These are phyloP conservation scores for Epirrhoe alternata DNA, from an alignment of 2,888 invertebrate genomes.

Conservation along the genomic window DNA sequence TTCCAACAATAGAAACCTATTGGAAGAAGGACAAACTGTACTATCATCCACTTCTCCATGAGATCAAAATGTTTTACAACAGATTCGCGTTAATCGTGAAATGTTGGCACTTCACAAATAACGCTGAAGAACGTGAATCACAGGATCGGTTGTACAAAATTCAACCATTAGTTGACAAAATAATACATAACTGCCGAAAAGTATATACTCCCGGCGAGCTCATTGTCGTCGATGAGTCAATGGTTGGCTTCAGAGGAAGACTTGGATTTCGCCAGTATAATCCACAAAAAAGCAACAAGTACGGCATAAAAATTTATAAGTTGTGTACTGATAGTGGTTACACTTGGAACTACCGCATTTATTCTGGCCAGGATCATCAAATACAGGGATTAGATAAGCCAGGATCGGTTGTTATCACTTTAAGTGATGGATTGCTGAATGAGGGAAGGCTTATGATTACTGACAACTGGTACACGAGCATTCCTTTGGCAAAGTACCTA, in stretches of 20 bases:
- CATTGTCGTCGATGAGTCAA: slow-evolving; percentile 43
- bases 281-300: slow-evolving; percentile 42
- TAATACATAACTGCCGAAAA: slow-evolving; percentile 36
- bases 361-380: not conserved
- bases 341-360: not conserved
- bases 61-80: slow-evolving; percentile 42
- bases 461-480: slow-evolving; percentile 2
- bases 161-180: slow-evolving; percentile 37
- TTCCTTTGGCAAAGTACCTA: not conserved
- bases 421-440: slow-evolving; percentile 1
- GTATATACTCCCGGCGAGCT: slow-evolving; percentile 35
- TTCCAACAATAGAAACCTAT: slow-evolving; percentile 38
- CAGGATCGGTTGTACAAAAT: slow-evolving; percentile 41
- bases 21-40: slow-evolving; percentile 41
- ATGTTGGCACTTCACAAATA: slow-evolving; percentile 45
- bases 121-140: slow-evolving; percentile 27
- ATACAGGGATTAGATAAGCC: not conserved
- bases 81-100: slow-evolving; percentile 36
- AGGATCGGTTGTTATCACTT: not conserved
- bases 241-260: slow-evolving; percentile 42
- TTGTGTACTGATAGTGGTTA: not conserved
- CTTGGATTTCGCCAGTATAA: slow-evolving; percentile 39
- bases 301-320: slow-evolving; percentile 43
- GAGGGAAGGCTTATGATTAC: not conserved
- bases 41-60: slow-evolving; percentile 40